These are phyloP conservation scores for Isurus oxyrinchus DNA, from an alignment of 2,113 vertebrate species.

Conservation along the genomic window DNA sequence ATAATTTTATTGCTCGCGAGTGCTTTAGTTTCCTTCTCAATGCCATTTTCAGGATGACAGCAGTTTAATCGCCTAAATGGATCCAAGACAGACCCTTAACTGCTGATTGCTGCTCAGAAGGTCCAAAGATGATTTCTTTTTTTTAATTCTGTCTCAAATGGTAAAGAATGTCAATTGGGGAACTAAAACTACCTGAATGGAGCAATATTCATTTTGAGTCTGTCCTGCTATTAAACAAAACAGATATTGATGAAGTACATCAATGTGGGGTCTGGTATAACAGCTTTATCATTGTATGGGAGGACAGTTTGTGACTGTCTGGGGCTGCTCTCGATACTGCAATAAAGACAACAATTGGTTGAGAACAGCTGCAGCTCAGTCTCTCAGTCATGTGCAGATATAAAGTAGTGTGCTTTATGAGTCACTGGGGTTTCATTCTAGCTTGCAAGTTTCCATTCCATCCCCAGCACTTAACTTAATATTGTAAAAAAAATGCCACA, in stretches of 20 bases:
- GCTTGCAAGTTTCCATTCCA: conserved; percentile 66
- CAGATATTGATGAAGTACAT: conserved; percentile 37
- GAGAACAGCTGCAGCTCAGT: conserved; percentile 24
- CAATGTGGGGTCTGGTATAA: neutral
- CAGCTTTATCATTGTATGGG: conserved; percentile 9
- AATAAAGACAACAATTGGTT: conserved; percentile 33
- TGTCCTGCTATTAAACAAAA: neutral
- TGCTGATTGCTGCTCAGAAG: conserved; percentile 38
- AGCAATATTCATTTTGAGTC: neutral
- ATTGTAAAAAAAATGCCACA: conserved; percentile 57
- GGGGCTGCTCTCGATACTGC: neutral
- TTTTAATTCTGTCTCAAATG: neutral
- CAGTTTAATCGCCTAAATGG: conserved; percentile 46
- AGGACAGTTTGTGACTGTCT: conserved; percentile 32
- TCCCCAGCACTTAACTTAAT: conserved; percentile 70
- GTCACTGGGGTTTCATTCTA: conserved; percentile 67
- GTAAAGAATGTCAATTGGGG: neutral
- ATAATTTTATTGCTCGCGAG: conserved; percentile 39
- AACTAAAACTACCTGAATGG: conserved; percentile 6
- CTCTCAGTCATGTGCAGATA: neutral
- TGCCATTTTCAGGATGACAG: conserved; percentile 43
- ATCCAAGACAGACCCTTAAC: conserved; percentile 39
- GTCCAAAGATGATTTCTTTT: conserved; percentile 28
- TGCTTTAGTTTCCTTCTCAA: conserved; percentile 39
- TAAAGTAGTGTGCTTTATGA: conserved; percentile 56